phyloP scores from a whole-genome alignment of 2,797 vertebrate species.

The Naso thynnoides region DNA sequence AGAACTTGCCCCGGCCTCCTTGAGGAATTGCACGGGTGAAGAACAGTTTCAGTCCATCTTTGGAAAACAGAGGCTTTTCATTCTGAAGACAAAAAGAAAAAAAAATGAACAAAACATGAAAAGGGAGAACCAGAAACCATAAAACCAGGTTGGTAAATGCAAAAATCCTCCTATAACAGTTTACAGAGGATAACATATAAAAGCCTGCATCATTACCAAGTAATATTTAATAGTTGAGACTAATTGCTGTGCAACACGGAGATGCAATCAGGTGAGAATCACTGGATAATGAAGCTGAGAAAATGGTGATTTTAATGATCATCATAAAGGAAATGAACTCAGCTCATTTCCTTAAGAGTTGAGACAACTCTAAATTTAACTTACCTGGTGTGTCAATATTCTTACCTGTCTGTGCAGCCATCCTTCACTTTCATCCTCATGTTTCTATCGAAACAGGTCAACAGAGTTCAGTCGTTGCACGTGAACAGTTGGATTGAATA shows the following conservation, averaged over 20 bases:
- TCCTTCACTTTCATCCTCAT: slow-evolving; percentile 94
- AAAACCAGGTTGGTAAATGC: background rate
- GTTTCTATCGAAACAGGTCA: slow-evolving; percentile 88
- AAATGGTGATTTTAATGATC: background rate
- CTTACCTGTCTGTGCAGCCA: slow-evolving; percentile 96
- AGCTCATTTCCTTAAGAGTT: no score
- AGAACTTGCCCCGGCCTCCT: slow-evolving; percentile 94
- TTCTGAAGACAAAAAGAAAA: slow-evolving; percentile 82
- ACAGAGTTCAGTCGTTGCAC: background rate
- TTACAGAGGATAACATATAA: no score
- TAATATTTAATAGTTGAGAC: no score
- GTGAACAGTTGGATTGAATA: background rate
- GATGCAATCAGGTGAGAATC: background rate
- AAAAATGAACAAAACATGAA: background rate
- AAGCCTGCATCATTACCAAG: no score
- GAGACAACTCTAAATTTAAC: background rate
- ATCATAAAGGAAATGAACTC: background rate
- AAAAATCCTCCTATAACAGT: no score
- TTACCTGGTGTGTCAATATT: no score
- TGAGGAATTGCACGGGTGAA: slow-evolving; percentile 94
- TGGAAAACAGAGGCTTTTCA: slow-evolving; percentile 94
- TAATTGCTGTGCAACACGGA: no score
- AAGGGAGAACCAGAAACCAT: background rate
- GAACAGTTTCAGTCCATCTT: slow-evolving; percentile 92
- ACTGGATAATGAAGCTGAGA: slow-evolving; percentile 2